Percentiles rank a stretch among this genome's conserved stretches.
Evolutionary conservation across 1,140 invertebrate genomes (phyloP).

Genomic region (Himalopsyche phryganea): DNA sequence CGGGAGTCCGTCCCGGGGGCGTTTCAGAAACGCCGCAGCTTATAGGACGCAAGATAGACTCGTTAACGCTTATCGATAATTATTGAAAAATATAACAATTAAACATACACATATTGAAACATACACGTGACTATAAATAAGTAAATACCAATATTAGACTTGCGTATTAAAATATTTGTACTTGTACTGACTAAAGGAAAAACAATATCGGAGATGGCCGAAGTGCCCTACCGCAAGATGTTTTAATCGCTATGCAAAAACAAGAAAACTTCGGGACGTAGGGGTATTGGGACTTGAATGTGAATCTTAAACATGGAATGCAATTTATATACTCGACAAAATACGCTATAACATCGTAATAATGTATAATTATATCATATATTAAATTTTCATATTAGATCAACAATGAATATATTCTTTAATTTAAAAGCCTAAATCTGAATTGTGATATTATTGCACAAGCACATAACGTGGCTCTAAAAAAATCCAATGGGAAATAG

Average conservation of each 20-base stretch:
- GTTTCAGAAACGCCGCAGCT: background rate
- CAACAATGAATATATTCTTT: constrained; percentile 57
- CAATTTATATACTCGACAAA: constrained; percentile 43
- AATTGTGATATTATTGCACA: constrained; percentile 58
- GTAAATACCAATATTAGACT: constrained; percentile 52
- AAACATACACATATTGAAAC: constrained; percentile 8
- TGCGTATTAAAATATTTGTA: constrained; percentile 58
- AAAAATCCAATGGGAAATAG: constrained; percentile 52
- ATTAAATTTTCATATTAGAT: constrained; percentile 58
- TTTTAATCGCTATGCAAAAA: background rate
- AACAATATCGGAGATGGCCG: constrained; percentile 54
- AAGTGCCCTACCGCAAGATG: constrained; percentile 44
- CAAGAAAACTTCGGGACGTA: constrained; percentile 15
- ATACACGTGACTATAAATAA: constrained; percentile 44
- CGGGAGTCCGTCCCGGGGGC: background rate
- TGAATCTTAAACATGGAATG: constrained; percentile 45
- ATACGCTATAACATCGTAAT: constrained; percentile 58
- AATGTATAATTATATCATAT: constrained; percentile 54
- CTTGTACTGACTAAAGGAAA: constrained; percentile 58
- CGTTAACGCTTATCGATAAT: background rate
- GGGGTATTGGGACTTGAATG: constrained; percentile 24
- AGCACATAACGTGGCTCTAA: constrained; percentile 54
- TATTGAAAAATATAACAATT: background rate
- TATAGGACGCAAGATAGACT: background rate
- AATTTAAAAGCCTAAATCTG: constrained; percentile 58